These are phyloP conservation scores for Carpatolechia fugitivella DNA, from an alignment of 2,888 invertebrate genomes.

Conservation along the genomic window DNA sequence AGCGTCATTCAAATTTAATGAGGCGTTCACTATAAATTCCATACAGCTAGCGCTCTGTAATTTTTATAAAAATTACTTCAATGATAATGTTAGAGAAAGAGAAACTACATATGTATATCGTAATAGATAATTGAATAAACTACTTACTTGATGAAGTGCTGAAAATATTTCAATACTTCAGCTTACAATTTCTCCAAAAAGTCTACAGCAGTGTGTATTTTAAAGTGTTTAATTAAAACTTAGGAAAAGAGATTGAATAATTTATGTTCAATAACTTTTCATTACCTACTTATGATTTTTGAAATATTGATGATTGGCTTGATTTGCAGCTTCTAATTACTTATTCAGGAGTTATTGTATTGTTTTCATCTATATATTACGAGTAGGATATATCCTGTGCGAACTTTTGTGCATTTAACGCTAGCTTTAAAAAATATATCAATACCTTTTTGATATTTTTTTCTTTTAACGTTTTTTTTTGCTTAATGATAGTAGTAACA, in stretches of 20 bases:
- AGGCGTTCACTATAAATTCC: slow-evolving; percentile 46
- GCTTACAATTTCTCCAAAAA: no score
- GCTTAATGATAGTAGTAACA: slow-evolving; percentile 44
- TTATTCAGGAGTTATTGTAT: no score
- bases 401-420: no score
- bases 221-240: no score
- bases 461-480: slow-evolving; percentile 12
- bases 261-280: background rate
- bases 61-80: slow-evolving; percentile 47
- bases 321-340: no score
- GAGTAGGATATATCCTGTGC: no score
- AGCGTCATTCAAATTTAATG: slow-evolving; percentile 69
- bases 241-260: background rate
- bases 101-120: slow-evolving; percentile 1
- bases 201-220: no score
- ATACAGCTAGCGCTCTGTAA: slow-evolving; percentile 56
- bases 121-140: slow-evolving; percentile 11
- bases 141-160: slow-evolving; percentile 7
- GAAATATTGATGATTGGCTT: no score
- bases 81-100: slow-evolving; percentile 25
- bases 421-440: no score
- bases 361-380: no score
- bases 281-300: no score
- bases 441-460: no score
- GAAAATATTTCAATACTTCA: background rate